Evolutionary conservation across 2,113 vertebrate species (phyloP), one percentile per base, ranked within the genome.

Genomic region (Daubentonia madagascariensis): DNA sequence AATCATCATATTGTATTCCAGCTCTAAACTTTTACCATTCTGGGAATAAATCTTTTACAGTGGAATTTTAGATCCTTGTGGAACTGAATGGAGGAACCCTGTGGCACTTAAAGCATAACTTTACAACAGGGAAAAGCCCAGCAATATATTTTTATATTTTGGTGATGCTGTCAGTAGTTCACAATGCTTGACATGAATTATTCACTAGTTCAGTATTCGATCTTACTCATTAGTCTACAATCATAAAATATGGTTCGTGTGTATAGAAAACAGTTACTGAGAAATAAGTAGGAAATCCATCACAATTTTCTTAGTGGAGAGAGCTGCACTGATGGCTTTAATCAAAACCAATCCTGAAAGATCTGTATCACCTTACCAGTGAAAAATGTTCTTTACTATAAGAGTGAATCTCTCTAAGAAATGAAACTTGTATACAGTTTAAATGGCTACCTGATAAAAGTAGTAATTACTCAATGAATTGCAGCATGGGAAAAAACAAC

Each of bases 181-280:
- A 54, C 76, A 93, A 81, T 13, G 13, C 52, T 70, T 89, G 96
- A 68, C 70, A 86, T 97, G 97, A 98, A 96, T 98, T 95, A 98
- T 97, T 97, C 89, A 95, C 91, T 48, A 85, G 80, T 20, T 96
- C 85, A 13, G 65, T 43, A 73, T 94, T 95, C 32, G 8, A 65
- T 96, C 90, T 93, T 90, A 96, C 45, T 97, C 96, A 88, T 94
- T 94, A 95, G 90, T 98, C 96, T 97, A 92, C 89, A 81, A 65
- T 73, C 85, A 79, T 95, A 97, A 98, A 97, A 96, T 97, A 97
- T 70, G 91, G 91, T 48, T 96, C 1, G 1, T 85, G 85, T 89
- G 25, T 76, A 89, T 20, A 91, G 90, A 85, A 97, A 97, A 94
- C 65, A 70, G 96, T 91, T 88, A 85, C 96, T 57, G 79, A 50